Evolutionary conservation across 2,888 invertebrate species (phyloP).

Genomic region (Dinocampus coccinellae): DNA sequence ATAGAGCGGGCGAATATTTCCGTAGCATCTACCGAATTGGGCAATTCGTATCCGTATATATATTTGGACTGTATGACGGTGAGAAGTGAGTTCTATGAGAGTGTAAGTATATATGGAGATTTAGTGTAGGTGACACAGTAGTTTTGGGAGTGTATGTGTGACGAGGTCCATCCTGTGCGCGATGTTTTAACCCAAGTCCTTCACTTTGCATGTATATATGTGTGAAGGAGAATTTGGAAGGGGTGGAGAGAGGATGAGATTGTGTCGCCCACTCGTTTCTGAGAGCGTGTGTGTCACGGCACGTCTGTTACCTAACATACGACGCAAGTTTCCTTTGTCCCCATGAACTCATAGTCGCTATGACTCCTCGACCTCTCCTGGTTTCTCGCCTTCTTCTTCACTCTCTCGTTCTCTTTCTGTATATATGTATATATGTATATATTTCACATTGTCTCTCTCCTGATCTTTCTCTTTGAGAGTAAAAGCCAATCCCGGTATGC

Average conservation of each 20-base stretch:
- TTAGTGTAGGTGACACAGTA: constrained; percentile 7
- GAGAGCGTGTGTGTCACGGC: constrained; percentile 53
- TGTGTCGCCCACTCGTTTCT: constrained; percentile 33
- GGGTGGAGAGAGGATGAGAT: too few relatives aligned
- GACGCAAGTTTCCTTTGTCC: constrained; percentile 64
- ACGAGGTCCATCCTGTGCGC: constrained; percentile 6
- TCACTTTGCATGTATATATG: constrained; percentile 34
- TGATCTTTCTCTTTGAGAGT: constrained; percentile 25
- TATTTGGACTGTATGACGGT: not conserved
- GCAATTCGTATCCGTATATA: constrained; percentile 17
- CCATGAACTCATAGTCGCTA: constrained; percentile 51
- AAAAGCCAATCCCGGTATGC: constrained; percentile 42
- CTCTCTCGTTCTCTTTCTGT: too few relatives aligned
- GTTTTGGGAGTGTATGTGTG: constrained; percentile 23
- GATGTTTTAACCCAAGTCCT: constrained; percentile 11
- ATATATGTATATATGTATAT: too few relatives aligned
- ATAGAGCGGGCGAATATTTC: constrained; percentile 58
- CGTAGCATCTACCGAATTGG: constrained; percentile 44
- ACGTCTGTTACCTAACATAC: constrained; percentile 61
- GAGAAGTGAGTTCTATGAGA: not conserved
- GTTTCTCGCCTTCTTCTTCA: too few relatives aligned
- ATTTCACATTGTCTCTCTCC: too few relatives aligned
- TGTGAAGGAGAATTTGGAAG: constrained; percentile 27
- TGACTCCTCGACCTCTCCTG: constrained; percentile 32
- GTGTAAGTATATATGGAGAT: not conserved